phyloP scores from a whole-genome alignment of 2,113 vertebrate species.

The Columbina picui region DNA sequence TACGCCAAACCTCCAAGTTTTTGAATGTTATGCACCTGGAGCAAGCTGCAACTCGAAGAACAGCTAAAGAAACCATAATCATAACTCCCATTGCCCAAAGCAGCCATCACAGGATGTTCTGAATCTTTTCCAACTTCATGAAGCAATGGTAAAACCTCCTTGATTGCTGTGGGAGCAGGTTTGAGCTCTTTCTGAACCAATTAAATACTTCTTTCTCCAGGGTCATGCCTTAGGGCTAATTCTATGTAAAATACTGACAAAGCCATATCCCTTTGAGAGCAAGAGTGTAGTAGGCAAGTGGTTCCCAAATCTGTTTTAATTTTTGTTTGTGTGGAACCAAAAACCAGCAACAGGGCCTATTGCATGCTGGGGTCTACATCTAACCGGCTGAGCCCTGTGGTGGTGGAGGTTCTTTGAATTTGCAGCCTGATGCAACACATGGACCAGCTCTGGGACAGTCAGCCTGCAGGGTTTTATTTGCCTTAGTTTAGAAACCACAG shows the following conservation, averaged over 20 bases:
- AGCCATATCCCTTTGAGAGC: background rate
- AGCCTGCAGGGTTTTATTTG: background rate
- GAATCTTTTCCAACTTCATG: conserved; percentile 1
- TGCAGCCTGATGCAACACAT: background rate
- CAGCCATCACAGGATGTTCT: background rate
- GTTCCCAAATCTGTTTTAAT: background rate
- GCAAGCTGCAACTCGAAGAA: background rate
- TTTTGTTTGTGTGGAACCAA: background rate
- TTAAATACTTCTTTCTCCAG: background rate
- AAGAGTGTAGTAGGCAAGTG: background rate
- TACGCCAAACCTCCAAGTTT: background rate
- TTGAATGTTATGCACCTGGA: background rate
- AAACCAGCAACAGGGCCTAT: background rate
- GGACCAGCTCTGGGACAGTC: background rate
- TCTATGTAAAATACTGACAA: background rate
- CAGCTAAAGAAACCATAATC: background rate
- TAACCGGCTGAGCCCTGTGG: background rate
- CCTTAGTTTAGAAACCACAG: background rate
- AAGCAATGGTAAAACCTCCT: background rate
- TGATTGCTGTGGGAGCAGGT: background rate
- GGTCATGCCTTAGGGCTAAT: background rate
- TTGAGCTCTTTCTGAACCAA: conserved; percentile 5
- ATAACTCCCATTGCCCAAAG: background rate
- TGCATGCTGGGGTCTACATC: background rate
- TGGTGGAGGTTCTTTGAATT: background rate